Evolutionary conservation across 2,888 invertebrate species (phyloP).

Genomic region (Habrosyne pyritoides): DNA sequence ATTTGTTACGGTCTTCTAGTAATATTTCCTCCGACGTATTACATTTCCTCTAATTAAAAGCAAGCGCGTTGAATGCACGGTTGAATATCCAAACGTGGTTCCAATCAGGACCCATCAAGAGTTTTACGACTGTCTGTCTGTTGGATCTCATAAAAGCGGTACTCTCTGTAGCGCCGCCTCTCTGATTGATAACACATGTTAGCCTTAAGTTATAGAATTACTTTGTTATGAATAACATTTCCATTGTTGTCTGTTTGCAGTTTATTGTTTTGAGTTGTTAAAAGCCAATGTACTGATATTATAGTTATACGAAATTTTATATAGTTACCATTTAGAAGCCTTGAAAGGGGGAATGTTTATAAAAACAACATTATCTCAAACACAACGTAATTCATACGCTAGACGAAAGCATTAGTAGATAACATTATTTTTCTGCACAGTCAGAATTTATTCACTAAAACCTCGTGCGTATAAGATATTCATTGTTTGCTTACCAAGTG

Average conservation of each 20-base stretch:
- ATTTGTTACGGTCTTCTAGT: slow-evolving; percentile 37
- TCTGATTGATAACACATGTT: slow-evolving; percentile 77
- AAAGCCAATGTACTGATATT: too few relatives aligned
- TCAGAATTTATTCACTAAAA: slow-evolving; percentile 33
- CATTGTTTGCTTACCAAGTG: slow-evolving; percentile 51
- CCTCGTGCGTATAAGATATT: slow-evolving; percentile 43
- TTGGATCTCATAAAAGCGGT: slow-evolving; percentile 60
- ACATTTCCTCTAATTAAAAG: slow-evolving; percentile 74
- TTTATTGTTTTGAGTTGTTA: too few relatives aligned
- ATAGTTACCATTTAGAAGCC: too few relatives aligned
- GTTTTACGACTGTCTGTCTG: slow-evolving; percentile 77
- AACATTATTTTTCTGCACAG: slow-evolving; percentile 17
- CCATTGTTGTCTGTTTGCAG: slow-evolving; percentile 16
- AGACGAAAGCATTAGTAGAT: slow-evolving; percentile 2
- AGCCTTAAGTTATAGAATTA: slow-evolving; percentile 24
- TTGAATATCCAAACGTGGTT: slow-evolving; percentile 70
- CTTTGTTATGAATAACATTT: slow-evolving; percentile 20
- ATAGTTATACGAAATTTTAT: too few relatives aligned
- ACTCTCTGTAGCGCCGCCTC: slow-evolving; percentile 64
- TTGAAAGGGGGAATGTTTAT: background rate
- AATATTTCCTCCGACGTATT: slow-evolving; percentile 54
- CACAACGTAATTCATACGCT: background rate
- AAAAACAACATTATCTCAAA: background rate
- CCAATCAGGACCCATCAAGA: slow-evolving; percentile 68
- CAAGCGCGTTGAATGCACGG: slow-evolving; percentile 59